Evolutionary conservation across 1,140 invertebrate species (phyloP).

Genomic region (Neelides sp.): DNA sequence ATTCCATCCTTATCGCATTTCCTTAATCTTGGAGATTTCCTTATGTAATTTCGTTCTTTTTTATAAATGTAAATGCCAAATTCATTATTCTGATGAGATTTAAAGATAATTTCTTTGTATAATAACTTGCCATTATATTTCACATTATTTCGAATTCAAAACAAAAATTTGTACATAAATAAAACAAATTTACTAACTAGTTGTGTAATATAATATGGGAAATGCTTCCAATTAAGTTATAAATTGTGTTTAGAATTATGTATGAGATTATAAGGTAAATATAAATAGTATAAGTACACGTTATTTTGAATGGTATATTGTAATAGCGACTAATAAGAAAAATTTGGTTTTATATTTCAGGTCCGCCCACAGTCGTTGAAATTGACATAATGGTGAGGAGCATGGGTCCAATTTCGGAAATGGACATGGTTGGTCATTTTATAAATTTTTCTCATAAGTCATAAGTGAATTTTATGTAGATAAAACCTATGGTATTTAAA

Average conservation of each 20-base stretch:
- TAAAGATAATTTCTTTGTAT: no score
- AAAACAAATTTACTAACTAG: background rate
- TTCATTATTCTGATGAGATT: no score
- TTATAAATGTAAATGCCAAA: no score
- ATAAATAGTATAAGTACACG: background rate
- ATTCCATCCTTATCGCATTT: no score
- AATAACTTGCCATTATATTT: no score
- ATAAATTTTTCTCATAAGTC: no score
- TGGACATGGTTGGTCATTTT: conserved; percentile 64
- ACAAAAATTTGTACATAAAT: background rate
- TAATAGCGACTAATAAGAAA: background rate
- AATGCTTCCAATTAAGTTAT: background rate
- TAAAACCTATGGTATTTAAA: background rate
- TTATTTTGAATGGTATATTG: conserved; percentile 2
- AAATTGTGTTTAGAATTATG: background rate
- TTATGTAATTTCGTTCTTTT: no score
- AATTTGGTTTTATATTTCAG: conserved; percentile 37
- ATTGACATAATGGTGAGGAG: conserved; percentile 74
- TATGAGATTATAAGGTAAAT: background rate
- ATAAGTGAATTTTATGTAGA: background rate
- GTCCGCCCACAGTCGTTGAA: conserved; percentile 62
- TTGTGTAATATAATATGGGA: background rate
- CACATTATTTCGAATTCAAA: no score
- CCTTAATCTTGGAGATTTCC: no score
- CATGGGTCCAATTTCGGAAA: conserved; percentile 78